Conservation (phyloP, 2,113 vertebrate genomes). For the Carollia perspicillata region DNA sequence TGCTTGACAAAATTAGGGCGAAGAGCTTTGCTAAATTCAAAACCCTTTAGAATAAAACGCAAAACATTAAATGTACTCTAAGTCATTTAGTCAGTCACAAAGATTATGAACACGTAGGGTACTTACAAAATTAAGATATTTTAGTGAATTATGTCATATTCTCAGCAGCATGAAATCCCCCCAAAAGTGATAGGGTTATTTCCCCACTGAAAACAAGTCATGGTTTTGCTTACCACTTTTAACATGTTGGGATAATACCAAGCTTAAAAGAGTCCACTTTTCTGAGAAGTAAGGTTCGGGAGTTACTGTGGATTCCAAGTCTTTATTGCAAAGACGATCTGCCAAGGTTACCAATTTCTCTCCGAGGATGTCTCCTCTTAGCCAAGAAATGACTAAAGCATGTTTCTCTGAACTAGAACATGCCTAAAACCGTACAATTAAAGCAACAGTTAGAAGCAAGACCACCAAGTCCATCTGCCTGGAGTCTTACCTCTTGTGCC, state of each 20-base stretch:
- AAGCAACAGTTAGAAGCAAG: constrained; percentile 42
- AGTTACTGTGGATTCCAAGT: constrained; percentile 69
- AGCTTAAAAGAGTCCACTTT: constrained; percentile 91
- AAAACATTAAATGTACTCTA: constrained; percentile 13
- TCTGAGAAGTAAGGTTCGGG: constrained; percentile 80
- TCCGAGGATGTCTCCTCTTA: constrained; percentile 91
- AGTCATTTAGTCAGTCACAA: not conserved
- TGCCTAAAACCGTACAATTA: constrained; percentile 83
- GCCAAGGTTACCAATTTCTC: constrained; percentile 88
- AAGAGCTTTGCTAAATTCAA: not conserved
- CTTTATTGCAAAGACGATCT: constrained; percentile 86
- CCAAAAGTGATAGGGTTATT: not conserved
- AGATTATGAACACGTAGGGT: not conserved
- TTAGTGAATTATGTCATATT: not conserved
- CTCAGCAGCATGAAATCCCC: not conserved
- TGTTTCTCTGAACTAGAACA: constrained; percentile 84
- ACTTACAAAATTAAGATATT: constrained; percentile 1
- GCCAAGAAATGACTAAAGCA: constrained; percentile 86
- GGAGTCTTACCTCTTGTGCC: no score
- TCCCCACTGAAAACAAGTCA: constrained; percentile 58
- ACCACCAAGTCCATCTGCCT: not conserved
- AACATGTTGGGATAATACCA: constrained; percentile 90
- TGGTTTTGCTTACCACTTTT: constrained; percentile 84
- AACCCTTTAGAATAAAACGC: not conserved
- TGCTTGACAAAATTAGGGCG: not conserved